Conservation (phyloP, 2,888 invertebrate genomes). For the Ferrisia virgata region DNA sequence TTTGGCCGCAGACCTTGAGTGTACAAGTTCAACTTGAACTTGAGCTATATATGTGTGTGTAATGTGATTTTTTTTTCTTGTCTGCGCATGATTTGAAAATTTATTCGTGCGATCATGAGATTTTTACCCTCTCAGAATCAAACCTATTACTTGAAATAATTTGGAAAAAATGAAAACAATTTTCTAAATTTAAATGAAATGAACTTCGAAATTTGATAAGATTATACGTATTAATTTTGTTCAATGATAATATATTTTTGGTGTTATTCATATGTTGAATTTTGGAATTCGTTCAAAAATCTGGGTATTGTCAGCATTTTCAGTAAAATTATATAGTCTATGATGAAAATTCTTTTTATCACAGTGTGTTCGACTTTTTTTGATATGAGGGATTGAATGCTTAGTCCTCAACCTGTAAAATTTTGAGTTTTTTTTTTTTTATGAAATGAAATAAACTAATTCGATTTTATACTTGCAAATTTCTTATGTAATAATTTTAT, state of each 20-base stretch:
- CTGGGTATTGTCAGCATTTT: neutral
- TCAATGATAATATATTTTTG: neutral
- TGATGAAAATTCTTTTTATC: neutral
- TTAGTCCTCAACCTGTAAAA: no score
- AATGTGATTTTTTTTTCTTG: neutral
- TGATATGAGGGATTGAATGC: neutral
- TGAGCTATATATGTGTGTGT: neutral
- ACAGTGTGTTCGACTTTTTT: neutral
- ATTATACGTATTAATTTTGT: neutral
- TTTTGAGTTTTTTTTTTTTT: no score
- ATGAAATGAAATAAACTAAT: no score
- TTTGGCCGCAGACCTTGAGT: neutral
- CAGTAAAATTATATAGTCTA: neutral
- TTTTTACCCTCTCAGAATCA: no score
- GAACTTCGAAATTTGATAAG: neutral
- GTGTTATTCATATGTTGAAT: neutral
- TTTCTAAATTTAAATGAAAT: neutral
- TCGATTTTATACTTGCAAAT: no score
- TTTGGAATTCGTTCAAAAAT: neutral
- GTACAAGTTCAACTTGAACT: neutral
- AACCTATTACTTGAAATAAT: no score
- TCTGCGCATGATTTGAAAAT: neutral
- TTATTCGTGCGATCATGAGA: neutral
- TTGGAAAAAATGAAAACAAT: neutral
- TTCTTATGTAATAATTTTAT: no score